phyloP scores from a whole-genome alignment of 2,797 vertebrate genomes.

The Siniperca undulata region DNA sequence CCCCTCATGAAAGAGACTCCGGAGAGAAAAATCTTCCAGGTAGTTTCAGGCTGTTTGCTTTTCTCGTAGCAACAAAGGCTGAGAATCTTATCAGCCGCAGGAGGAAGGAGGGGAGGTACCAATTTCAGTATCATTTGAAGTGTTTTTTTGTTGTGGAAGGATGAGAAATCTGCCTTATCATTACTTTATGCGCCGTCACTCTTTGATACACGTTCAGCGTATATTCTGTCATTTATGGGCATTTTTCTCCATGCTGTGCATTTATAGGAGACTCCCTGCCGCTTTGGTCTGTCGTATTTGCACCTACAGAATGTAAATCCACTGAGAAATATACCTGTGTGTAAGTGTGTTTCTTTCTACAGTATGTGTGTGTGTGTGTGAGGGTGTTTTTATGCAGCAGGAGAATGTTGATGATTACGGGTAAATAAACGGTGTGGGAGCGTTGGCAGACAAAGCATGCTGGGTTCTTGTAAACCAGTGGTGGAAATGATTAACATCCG shows the following conservation, averaged over 20 bases:
- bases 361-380: not conserved
- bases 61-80: constrained; percentile 56
- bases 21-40: constrained; percentile 50
- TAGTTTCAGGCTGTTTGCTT: constrained; percentile 70
- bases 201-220: not conserved
- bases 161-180: constrained; percentile 46
- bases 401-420: constrained; percentile 61
- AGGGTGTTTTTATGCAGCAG: constrained; percentile 34
- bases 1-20: constrained; percentile 41
- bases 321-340: constrained; percentile 23
- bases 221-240: constrained; percentile 42
- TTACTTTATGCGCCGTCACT: constrained; percentile 7
- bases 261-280: constrained; percentile 42
- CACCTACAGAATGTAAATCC: constrained; percentile 26
- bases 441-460: constrained; percentile 66
- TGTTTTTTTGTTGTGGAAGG: constrained; percentile 19
- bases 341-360: constrained; percentile 10
- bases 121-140: constrained; percentile 29
- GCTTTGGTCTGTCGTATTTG: constrained; percentile 6
- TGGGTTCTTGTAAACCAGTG: constrained; percentile 74
- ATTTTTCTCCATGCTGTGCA: constrained; percentile 19
- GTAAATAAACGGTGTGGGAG: constrained; percentile 63
- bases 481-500: constrained; percentile 78
- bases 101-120: constrained; percentile 19
- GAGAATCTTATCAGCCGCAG: constrained; percentile 36